Percentiles rank a stretch among this genome's conserved stretches.
These are phyloP conservation scores for Cosmia pyralina DNA, from an alignment of 2,888 invertebrate genomes.

Conservation along the genomic window DNA sequence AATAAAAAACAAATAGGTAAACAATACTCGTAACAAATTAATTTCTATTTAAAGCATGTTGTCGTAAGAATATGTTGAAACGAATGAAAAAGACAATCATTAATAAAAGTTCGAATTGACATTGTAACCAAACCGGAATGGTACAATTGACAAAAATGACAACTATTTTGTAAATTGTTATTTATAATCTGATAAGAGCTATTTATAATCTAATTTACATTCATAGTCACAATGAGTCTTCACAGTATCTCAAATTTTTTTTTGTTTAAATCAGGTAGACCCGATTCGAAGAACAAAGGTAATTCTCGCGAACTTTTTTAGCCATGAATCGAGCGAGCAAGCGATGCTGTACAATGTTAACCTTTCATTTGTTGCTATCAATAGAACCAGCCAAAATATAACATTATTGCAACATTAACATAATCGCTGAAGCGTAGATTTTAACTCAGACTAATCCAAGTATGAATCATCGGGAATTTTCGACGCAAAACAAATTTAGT, in stretches of 20 bases:
- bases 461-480: constrained; percentile 63
- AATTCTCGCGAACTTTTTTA: constrained; percentile 42
- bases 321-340: constrained; percentile 33
- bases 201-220: constrained; percentile 8
- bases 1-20: background rate
- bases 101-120: constrained; percentile 7
- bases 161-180: constrained; percentile 18
- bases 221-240: background rate
- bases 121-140: constrained; percentile 18
- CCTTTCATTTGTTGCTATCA: constrained; percentile 67
- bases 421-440: constrained; percentile 63
- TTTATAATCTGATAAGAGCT: constrained; percentile 15
- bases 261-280: constrained; percentile 37
- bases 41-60: constrained; percentile 14
- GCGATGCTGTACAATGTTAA: constrained; percentile 38
- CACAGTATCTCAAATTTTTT: constrained; percentile 1
- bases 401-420: constrained; percentile 55
- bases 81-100: constrained; percentile 13
- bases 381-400: constrained; percentile 62
- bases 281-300: constrained; percentile 48
- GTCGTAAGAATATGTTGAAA: background rate
- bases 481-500: constrained; percentile 57
- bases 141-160: constrained; percentile 22
- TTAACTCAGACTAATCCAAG: constrained; percentile 44
- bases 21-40: constrained; percentile 19